Conservation (phyloP, 2,888 invertebrate genomes). For the Gortyna flavago region DNA sequence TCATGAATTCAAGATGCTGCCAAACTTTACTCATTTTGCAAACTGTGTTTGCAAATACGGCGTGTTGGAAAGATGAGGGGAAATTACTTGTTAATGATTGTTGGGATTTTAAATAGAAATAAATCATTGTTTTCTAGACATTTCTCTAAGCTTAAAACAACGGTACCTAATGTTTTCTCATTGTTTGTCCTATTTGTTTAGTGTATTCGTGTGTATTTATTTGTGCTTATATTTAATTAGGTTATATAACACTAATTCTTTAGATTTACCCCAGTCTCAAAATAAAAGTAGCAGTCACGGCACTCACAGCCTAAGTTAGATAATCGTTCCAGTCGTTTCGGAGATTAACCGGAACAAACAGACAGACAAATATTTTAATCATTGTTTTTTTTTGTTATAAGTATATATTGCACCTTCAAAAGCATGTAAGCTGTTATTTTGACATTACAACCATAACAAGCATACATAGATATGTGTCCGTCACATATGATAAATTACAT, state of each 20-base stretch:
- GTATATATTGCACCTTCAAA: neutral
- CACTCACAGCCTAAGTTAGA: no score
- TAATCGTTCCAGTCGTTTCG: no score
- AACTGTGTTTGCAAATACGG: neutral
- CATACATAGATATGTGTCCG: neutral
- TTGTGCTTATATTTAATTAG: no score
- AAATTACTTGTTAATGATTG: neutral
- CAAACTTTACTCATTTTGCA: constrained; percentile 27
- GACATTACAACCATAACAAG: neutral
- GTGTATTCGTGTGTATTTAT: no score
- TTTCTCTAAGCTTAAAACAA: neutral
- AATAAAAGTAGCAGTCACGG: no score
- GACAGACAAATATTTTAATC: no score
- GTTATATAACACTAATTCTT: no score
- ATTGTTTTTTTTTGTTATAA: no score
- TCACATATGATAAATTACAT: neutral
- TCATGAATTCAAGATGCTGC: constrained; percentile 32
- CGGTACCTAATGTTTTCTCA: no score
- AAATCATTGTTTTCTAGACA: neutral
- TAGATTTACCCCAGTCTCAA: no score
- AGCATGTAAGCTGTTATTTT: neutral
- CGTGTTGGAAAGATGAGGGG: neutral
- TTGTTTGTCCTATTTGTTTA: no score
- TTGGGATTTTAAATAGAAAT: neutral
- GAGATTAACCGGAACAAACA: no score